These are phyloP conservation scores for Vidua macroura DNA, from an alignment of 2,113 vertebrate genomes.

Conservation along the genomic window DNA sequence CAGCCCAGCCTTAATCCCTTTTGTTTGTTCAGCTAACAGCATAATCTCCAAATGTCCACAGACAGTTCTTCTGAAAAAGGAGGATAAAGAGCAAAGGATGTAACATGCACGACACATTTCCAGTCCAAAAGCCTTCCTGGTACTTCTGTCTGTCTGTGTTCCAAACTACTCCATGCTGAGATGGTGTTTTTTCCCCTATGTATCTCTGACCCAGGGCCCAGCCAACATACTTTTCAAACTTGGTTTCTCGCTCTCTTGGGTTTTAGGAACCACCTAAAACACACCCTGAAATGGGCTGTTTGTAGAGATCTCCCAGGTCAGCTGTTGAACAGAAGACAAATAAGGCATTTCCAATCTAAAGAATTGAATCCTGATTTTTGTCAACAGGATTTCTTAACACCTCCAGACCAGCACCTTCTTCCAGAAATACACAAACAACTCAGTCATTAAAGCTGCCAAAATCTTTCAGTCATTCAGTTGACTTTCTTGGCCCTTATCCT, in stretches of 20 bases:
- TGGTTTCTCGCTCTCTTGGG: neutral
- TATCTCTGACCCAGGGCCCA: neutral
- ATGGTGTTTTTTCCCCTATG: neutral
- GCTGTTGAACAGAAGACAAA: neutral
- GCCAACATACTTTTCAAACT: neutral
- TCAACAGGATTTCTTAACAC: neutral
- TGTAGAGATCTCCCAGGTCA: neutral
- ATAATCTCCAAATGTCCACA: neutral
- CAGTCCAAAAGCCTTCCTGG: neutral
- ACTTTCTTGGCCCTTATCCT: neutral
- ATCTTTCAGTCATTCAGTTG: neutral
- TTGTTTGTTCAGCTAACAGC: neutral
- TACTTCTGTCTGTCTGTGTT: neutral
- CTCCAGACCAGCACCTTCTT: neutral
- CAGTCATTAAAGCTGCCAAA: rapidly evolving
- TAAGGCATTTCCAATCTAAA: neutral
- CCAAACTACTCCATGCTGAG: neutral
- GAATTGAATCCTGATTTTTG: neutral
- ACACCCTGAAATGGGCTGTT: rapidly evolving
- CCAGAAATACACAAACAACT: neutral
- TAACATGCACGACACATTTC: neutral
- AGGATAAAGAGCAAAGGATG: neutral
- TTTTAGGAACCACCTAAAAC: neutral
- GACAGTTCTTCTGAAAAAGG: neutral
- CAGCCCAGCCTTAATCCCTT: neutral